phyloP scores from a whole-genome alignment of 2,888 invertebrate species.

The Drosophila conformis region DNA sequence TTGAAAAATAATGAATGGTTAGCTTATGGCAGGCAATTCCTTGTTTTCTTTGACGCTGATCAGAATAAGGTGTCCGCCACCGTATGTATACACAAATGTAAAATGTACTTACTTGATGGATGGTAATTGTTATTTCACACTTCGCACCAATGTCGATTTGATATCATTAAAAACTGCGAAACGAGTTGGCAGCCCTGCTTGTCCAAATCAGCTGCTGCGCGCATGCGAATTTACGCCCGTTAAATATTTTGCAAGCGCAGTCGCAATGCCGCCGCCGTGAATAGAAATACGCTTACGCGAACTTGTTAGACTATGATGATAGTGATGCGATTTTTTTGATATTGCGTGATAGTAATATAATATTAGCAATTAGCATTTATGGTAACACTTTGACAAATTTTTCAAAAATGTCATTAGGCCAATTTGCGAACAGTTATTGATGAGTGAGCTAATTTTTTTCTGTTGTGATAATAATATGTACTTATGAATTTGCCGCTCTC shows the following conservation, averaged over 20 bases:
- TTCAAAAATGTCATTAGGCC: conserved; percentile 8
- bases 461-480: conserved; percentile 16
- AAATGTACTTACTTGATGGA: background rate
- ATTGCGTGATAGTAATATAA: conserved; percentile 38
- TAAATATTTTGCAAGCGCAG: conserved; percentile 56
- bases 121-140: no score
- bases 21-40: no score
- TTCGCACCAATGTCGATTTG: background rate
- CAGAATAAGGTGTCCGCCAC: no score
- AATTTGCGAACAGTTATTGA: conserved; percentile 20
- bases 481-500: conserved; percentile 23
- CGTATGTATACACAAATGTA: background rate
- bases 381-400: conserved; percentile 1
- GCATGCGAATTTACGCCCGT: conserved; percentile 55
- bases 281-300: conserved; percentile 24
- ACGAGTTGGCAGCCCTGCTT: conserved; percentile 35
- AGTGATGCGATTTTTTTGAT: conserved; percentile 26
- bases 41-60: no score
- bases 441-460: conserved; percentile 24
- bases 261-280: conserved; percentile 62
- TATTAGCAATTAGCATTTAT: conserved; percentile 4
- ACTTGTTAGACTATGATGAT: conserved; percentile 7
- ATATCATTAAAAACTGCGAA: background rate
- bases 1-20: no score
- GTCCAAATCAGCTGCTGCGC: conserved; percentile 53